Evolutionary conservation across 2,113 vertebrate genomes (phyloP).

Genomic region (Phocoena sinus): DNA sequence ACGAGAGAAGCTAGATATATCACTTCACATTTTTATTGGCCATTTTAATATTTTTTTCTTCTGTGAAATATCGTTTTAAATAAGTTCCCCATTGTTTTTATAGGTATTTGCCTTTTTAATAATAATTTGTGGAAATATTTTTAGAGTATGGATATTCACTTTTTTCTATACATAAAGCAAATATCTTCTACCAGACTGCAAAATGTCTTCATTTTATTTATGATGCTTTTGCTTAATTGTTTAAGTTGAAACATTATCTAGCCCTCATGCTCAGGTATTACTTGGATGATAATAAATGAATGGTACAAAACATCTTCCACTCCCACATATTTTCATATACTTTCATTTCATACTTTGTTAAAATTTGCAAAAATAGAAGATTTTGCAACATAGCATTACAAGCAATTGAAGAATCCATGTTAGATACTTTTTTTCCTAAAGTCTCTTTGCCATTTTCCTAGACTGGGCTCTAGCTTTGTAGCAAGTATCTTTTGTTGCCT

Average conservation of each 20-base stretch:
- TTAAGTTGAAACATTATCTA: neutral
- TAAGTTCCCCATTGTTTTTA: neutral
- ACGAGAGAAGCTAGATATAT: neutral
- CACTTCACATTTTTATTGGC: neutral
- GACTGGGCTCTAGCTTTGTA: neutral
- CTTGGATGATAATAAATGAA: neutral
- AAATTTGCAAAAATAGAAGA: neutral
- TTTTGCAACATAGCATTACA: neutral
- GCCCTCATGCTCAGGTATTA: neutral
- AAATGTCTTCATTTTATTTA: neutral
- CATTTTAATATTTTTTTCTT: neutral
- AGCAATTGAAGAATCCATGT: neutral
- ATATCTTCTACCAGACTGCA: neutral
- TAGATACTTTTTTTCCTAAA: neutral
- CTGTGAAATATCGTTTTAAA: neutral
- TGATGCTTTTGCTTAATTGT: neutral
- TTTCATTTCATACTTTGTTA: neutral
- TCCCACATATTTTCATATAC: neutral
- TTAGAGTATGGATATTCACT: neutral
- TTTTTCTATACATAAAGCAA: neutral
- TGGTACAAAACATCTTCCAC: neutral
- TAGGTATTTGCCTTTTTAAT: neutral
- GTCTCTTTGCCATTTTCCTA: neutral
- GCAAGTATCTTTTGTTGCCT: neutral
- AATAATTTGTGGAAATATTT: neutral